These are phyloP conservation scores for Thunnus albacares DNA, from an alignment of 2,797 vertebrate species.

Conservation along the genomic window DNA sequence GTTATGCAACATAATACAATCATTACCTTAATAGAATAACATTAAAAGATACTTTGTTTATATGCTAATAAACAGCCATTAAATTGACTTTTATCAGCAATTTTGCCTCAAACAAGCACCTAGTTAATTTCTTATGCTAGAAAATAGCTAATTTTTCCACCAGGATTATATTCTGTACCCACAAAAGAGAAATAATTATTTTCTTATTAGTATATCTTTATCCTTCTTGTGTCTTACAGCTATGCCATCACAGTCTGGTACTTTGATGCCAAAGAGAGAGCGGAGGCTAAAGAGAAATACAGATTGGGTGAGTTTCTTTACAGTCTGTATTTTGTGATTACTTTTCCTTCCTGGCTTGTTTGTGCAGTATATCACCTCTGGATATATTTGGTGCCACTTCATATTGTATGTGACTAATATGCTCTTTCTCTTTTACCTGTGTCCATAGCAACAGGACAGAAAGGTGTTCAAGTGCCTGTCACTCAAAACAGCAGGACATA, in stretches of 20 bases:
- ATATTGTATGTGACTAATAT: slow-evolving; percentile 19
- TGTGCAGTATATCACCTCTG: neutral
- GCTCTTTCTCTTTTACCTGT: slow-evolving; percentile 41
- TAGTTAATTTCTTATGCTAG: neutral
- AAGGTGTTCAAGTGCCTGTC: slow-evolving; percentile 90
- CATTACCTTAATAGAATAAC: neutral
- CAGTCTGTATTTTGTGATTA: neutral
- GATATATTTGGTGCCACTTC: neutral
- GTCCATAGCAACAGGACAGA: slow-evolving; percentile 88
- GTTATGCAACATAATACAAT: neutral
- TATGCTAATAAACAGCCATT: neutral
- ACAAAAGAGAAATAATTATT: neutral
- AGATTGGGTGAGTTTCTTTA: slow-evolving; percentile 83
- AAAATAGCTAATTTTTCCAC: neutral
- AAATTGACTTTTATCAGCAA: neutral
- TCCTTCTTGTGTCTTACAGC: slow-evolving; percentile 71
- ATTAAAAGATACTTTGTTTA: neutral
- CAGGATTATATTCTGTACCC: neutral
- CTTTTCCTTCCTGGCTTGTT: neutral
- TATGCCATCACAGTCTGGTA: slow-evolving; percentile 96
- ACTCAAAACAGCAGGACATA: slow-evolving; percentile 87
- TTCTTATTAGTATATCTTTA: slow-evolving; percentile 8
- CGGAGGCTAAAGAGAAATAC: slow-evolving; percentile 93
- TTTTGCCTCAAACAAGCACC: neutral
- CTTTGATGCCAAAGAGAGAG: slow-evolving; percentile 94